Evolutionary conservation across 1,140 invertebrate genomes (phyloP).

Genomic region (Drosophila orosa): DNA sequence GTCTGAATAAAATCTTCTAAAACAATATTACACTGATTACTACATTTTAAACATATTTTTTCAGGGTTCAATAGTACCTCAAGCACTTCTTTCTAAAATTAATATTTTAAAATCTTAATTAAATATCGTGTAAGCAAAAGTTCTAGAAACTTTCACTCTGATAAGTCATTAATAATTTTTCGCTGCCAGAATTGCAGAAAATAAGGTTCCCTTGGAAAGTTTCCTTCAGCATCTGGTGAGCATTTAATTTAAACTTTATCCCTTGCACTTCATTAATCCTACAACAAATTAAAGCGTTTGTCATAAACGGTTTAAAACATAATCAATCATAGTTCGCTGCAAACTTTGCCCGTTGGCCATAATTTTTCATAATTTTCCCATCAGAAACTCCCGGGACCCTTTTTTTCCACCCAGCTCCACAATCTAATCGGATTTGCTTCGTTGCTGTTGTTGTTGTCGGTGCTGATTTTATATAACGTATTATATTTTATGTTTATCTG

Average conservation of each 20-base stretch:
- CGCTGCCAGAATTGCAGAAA: not conserved
- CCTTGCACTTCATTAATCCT: conserved; percentile 68
- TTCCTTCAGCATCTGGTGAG: conserved; percentile 29
- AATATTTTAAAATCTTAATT: not conserved
- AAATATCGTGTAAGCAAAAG: not conserved
- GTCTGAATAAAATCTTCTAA: no score
- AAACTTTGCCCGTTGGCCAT: conserved; percentile 37
- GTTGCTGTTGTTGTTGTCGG: conserved; percentile 39
- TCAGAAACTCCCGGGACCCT: conserved; percentile 15
- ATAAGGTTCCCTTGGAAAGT: not conserved
- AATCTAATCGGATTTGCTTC: conserved; percentile 60
- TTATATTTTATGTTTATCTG: conserved; percentile 75
- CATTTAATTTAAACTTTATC: conserved; percentile 43
- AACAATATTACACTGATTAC: no score
- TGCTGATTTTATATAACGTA: conserved; percentile 70
- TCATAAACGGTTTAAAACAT: conserved; percentile 71
- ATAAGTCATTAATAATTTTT: conserved; percentile 30
- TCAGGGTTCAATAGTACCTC: not conserved
- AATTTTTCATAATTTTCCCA: conserved; percentile 69
- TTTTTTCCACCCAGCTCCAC: not conserved
- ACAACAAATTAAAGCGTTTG: conserved; percentile 73
- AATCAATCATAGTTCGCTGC: conserved; percentile 70
- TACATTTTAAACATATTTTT: not conserved
- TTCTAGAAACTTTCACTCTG: not conserved
- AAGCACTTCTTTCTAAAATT: not conserved